These are phyloP conservation scores for Pandemis corylana DNA, from an alignment of 2,888 invertebrate genomes.

Conservation along the genomic window DNA sequence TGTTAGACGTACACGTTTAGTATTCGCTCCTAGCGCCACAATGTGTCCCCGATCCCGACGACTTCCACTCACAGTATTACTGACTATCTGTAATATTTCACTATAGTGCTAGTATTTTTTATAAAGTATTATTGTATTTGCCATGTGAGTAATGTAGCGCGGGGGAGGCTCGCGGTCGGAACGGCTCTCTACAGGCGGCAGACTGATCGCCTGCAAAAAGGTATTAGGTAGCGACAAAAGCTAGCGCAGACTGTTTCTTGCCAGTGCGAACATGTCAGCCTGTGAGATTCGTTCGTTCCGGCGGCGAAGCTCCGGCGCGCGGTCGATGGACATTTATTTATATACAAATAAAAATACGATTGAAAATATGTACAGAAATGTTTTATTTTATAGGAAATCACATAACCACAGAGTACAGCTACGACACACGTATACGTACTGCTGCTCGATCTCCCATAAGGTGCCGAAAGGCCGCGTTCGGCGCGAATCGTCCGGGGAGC, in stretches of 20 bases:
- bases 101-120: slow-evolving; percentile 66
- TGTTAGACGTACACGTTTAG: slow-evolving; percentile 58
- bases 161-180: slow-evolving; percentile 41
- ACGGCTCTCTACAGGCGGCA: slow-evolving; percentile 11
- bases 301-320: neutral
- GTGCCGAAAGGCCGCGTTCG: slow-evolving; percentile 67
- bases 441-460: slow-evolving; percentile 70
- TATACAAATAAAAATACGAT: slow-evolving; percentile 77
- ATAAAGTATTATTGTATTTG: slow-evolving; percentile 52
- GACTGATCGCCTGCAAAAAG: neutral
- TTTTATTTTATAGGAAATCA: slow-evolving; percentile 81
- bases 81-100: slow-evolving; percentile 56
- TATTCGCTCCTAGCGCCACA: slow-evolving; percentile 67
- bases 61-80: slow-evolving; percentile 57
- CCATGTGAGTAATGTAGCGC: slow-evolving; percentile 45
- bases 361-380: slow-evolving; percentile 84
- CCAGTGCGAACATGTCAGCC: neutral
- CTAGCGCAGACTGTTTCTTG: neutral
- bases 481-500: slow-evolving; percentile 75
- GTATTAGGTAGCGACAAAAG: neutral
- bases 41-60: slow-evolving; percentile 49
- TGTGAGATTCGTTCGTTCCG: neutral
- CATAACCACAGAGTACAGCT: slow-evolving; percentile 72
- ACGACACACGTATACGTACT: slow-evolving; percentile 65
- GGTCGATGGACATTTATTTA: slow-evolving; percentile 32